These are phyloP conservation scores for Sebastes fasciatus DNA, from an alignment of 2,113 vertebrate genomes.

Conservation along the genomic window DNA sequence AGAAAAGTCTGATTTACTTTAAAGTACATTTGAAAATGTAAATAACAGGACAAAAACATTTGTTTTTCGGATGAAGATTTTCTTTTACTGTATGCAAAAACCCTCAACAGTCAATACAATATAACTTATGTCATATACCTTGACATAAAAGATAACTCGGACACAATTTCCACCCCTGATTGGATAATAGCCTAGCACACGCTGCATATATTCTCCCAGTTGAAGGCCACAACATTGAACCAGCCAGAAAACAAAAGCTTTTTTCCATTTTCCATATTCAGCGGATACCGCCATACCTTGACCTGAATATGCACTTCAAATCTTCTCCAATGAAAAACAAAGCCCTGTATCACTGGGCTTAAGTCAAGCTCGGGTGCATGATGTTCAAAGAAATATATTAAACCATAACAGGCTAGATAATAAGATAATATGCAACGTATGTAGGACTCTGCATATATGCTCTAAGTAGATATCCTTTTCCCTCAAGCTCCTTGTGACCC, in stretches of 20 bases:
- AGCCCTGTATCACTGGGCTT: neutral
- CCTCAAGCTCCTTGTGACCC: slow-evolving; percentile 65
- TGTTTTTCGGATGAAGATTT: too few relatives aligned
- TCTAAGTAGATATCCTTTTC: slow-evolving; percentile 39
- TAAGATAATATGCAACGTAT: slow-evolving; percentile 34
- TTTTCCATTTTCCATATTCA: neutral
- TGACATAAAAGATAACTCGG: neutral
- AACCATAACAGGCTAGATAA: slow-evolving; percentile 9
- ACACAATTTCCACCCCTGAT: too few relatives aligned
- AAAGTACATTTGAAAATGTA: too few relatives aligned
- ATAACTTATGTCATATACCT: neutral
- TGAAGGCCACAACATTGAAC: neutral
- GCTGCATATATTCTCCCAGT: neutral
- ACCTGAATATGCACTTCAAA: slow-evolving; percentile 12
- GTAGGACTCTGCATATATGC: slow-evolving; percentile 20
- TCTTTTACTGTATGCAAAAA: neutral
- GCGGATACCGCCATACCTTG: neutral
- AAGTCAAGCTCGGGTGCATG: neutral
- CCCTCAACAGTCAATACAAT: neutral
- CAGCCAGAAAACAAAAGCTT: neutral
- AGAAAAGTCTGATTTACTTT: too few relatives aligned
- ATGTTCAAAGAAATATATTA: slow-evolving; percentile 37
- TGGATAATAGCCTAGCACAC: neutral
- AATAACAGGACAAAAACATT: too few relatives aligned
- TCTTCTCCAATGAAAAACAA: neutral